These are phyloP conservation scores for Hemicentrotus pulcherrimus DNA, from an alignment of 35 echinoderm and acorn worm genomes.

Conservation along the genomic window DNA sequence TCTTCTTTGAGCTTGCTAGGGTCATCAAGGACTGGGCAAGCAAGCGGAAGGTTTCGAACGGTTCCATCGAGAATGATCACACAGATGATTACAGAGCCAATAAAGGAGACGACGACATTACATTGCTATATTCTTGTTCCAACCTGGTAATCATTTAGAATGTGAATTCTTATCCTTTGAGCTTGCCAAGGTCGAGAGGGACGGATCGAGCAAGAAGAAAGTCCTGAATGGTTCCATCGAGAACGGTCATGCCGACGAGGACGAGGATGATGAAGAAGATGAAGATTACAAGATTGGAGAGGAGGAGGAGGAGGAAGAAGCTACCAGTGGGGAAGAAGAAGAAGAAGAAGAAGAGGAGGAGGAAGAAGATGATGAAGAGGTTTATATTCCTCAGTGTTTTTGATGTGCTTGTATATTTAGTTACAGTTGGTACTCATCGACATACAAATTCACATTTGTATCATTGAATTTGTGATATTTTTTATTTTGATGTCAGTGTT, in stretches of 20 bases:
- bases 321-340: neutral
- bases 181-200: too few relatives aligned
- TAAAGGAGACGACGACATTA: neutral
- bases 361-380: conserved; percentile 9
- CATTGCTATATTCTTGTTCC: too few relatives aligned
- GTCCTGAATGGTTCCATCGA: too few relatives aligned
- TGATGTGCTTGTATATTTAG: neutral
- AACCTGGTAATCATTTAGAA: too few relatives aligned
- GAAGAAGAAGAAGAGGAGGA: conserved; percentile 26
- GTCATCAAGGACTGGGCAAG: neutral
- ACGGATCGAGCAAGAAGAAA: too few relatives aligned
- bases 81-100: neutral
- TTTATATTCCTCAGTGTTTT: neutral
- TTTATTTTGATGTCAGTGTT: neutral
- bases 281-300: neutral
- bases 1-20: neutral
- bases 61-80: neutral
- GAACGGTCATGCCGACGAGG: conserved; percentile 18
- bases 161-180: too few relatives aligned
- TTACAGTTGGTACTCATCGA: neutral
- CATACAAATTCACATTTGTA: neutral
- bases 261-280: conserved; percentile 15
- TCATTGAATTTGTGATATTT: neutral
- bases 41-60: neutral
- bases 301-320: neutral